Base-by-base conservation (phyloP, 35 echinoderm and acorn worm genomes). In the Lytechinus pictus region DNA sequence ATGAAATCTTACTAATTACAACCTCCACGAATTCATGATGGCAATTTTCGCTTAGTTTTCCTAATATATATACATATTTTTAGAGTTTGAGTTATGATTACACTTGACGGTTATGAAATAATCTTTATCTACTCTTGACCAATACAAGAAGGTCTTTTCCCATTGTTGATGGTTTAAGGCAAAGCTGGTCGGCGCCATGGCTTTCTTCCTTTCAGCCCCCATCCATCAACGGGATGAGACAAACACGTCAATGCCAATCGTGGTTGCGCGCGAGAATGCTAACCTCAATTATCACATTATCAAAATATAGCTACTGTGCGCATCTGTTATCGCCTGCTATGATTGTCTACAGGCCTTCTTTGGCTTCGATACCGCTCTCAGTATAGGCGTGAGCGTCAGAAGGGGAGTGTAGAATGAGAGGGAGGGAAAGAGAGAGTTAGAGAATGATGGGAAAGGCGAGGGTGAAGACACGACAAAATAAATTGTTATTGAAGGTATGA, bases 201-300 rank as follows among this genome's bases (percentile, higher is more conserved):
- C 16, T 79, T 79, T 79, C 66, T n/a, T 79, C 66, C 8, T 24
- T 79, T 79, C 66, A 79, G 14, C n/a, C 66, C 33, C 21, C n/a
- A 79, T 79, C 66, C 16, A 79, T 79, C 66, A 79, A 24, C 66
- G 66, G 66, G 19, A 19, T 79, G 21, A 19, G 19, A 16, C 66
- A 79, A 79, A 24, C 66, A 79, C 66, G 66, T 79, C 66, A 79
- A 16, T 24, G n/a, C 66, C 14, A 79, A 79, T 79, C 7, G 66
- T 24, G 66, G 14, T 79, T 79, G 66, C 66, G 66, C 66, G 66
- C 66, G 66, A 79, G 21, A 79, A 79, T 16, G 66, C 66, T 79
- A 79, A 79, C 66, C 66, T 79, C 66, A 79, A 79, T 79, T 79
- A 79, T 79, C 66, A 79, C 66, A 79, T 79, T 79, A 79, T 79